These are phyloP conservation scores for Psittacus erithacus DNA, from an alignment of 2,113 vertebrate genomes.

Conservation along the genomic window DNA sequence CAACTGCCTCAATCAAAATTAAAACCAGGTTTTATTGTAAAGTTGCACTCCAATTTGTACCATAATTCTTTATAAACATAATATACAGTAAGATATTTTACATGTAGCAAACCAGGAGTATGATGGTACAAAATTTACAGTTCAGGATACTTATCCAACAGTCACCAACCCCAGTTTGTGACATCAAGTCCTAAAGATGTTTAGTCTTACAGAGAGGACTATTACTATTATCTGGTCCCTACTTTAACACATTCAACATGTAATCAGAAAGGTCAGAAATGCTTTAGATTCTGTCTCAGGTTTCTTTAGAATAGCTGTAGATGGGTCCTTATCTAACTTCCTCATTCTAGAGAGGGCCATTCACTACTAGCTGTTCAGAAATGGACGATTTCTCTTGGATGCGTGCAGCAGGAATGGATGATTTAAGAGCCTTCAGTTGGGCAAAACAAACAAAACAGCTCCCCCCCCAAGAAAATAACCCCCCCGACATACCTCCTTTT, in stretches of 20 bases:
- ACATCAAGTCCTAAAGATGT: not conserved
- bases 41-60: conserved; percentile 36
- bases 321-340: not conserved
- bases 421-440: not conserved
- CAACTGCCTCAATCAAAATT: not conserved
- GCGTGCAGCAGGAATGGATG: not conserved
- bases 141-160: not conserved
- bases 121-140: conserved; percentile 76
- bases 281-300: not conserved
- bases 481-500: not conserved
- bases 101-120: not conserved
- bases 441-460: not conserved
- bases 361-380: not conserved
- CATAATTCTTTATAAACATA: conserved; percentile 64
- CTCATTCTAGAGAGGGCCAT: not conserved
- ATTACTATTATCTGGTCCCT: not conserved
- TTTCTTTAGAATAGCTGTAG: not conserved
- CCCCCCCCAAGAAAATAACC: not conserved
- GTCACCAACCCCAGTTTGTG: not conserved
- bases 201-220: not conserved
- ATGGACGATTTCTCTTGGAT: not conserved
- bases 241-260: not conserved
- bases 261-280: not conserved
- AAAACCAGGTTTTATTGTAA: conserved; percentile 37
- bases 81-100: conserved; percentile 70